Percentiles rank a stretch among this genome's conserved stretches.
Evolutionary conservation across 2,888 invertebrate genomes (phyloP).

Genomic region (Pecten maximus): DNA sequence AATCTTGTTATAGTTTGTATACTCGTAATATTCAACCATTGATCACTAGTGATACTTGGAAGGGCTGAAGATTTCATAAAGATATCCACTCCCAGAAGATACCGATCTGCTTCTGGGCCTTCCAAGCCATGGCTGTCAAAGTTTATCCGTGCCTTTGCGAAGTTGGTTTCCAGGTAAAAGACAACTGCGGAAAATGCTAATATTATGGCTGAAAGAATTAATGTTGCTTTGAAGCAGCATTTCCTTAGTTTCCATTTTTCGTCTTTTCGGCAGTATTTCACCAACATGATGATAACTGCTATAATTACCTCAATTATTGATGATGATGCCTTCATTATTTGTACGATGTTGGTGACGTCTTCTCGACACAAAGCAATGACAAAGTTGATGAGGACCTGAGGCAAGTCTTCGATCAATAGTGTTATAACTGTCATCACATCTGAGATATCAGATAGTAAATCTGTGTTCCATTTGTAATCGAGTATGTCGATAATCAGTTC

Average conservation of each 20-base stretch:
- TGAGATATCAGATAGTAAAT: neutral
- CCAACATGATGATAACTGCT: neutral
- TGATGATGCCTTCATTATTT: neutral
- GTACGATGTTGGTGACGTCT: neutral
- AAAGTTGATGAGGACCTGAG: neutral
- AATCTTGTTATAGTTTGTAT: neutral
- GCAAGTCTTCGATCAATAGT: neutral
- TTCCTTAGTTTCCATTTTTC: too few relatives aligned
- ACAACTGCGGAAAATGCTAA: neutral
- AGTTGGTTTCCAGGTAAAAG: neutral
- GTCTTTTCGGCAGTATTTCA: neutral
- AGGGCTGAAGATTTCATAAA: neutral
- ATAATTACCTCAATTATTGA: neutral
- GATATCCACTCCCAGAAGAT: neutral
- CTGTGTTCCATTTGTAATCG: neutral
- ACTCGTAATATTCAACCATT: neutral
- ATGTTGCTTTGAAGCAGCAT: neutral
- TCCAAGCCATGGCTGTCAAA: neutral
- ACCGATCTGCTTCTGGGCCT: neutral
- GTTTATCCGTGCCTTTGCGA: neutral
- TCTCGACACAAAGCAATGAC: neutral
- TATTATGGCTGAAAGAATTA: neutral
- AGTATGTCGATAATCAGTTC: neutral
- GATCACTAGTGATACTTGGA: neutral
- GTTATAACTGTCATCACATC: neutral